phyloP scores from a whole-genome alignment of 2,113 vertebrate species.

The Hoplias malabaricus region DNA sequence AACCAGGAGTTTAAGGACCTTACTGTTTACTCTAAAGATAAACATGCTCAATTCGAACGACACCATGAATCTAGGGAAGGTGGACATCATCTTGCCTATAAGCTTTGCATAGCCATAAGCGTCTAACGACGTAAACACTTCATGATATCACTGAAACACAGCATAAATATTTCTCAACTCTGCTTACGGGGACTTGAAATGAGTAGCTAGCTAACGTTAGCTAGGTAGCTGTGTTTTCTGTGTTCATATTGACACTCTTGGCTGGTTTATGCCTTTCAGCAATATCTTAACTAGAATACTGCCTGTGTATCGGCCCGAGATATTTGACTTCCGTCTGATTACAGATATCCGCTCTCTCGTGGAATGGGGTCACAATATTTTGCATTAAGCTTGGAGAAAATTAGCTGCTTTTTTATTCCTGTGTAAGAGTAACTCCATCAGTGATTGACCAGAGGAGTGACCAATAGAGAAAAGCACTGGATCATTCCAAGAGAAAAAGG shows the following conservation, averaged over 20 bases:
- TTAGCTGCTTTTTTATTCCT: conserved; percentile 76
- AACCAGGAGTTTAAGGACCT: conserved; percentile 35
- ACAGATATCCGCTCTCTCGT: conserved; percentile 77
- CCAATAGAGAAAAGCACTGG: conserved; percentile 67
- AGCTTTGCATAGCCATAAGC: not conserved
- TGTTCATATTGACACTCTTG: conserved; percentile 1
- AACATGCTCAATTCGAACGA: not conserved
- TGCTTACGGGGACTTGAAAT: conserved; percentile 5
- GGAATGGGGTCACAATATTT: conserved; percentile 84
- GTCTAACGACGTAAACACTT: not conserved
- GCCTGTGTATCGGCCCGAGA: conserved; percentile 61
- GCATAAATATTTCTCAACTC: not conserved
- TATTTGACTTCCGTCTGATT: conserved; percentile 57
- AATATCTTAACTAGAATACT: conserved; percentile 50
- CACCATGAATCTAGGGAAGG: not conserved
- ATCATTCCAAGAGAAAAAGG: conserved; percentile 74
- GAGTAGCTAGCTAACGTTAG: not conserved
- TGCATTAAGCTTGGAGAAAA: conserved; percentile 69
- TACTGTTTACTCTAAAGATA: not conserved
- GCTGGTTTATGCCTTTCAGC: conserved; percentile 17
- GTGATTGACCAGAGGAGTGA: conserved; percentile 61
- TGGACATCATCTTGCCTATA: not conserved
- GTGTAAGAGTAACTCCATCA: conserved; percentile 74
- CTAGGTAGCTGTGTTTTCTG: conserved; percentile 1
- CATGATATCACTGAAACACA: not conserved